Conservation (phyloP, 2,888 invertebrate genomes). For the Mimumesa dahlbomi region DNA sequence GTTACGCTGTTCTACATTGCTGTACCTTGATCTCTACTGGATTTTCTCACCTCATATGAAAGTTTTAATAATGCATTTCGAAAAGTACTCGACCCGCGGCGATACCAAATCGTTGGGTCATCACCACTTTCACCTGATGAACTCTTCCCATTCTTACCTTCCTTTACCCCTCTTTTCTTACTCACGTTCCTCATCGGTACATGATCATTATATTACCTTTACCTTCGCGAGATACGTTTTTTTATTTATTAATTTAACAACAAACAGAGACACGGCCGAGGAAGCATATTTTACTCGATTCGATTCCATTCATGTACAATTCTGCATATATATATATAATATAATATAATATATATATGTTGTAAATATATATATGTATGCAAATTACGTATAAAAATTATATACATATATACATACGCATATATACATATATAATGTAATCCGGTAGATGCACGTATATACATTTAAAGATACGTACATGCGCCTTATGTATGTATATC, state of each 20-base stretch:
- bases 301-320: conserved; percentile 68
- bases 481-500: conserved; percentile 44
- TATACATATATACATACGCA: conserved; percentile 28
- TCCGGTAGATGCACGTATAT: conserved; percentile 39
- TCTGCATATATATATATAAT: conserved; percentile 59
- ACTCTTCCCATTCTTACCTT: too few relatives aligned
- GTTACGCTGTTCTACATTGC: too few relatives aligned
- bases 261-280: conserved; percentile 52
- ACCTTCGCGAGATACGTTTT: too few relatives aligned
- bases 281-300: conserved; percentile 65
- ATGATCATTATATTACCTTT: too few relatives aligned
- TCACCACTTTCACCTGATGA: too few relatives aligned
- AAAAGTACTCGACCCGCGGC: too few relatives aligned
- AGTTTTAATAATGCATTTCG: too few relatives aligned
- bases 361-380: conserved; percentile 32
- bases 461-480: conserved; percentile 48
- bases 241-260: conserved; percentile 32
- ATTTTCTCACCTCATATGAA: too few relatives aligned
- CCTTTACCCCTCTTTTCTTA: background rate
- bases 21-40: too few relatives aligned
- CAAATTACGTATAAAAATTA: conserved; percentile 42
- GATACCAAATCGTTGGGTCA: too few relatives aligned
- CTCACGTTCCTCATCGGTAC: too few relatives aligned
- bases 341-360: background rate
- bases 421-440: conserved; percentile 37